Evolutionary conservation across 2,113 vertebrate species (phyloP), one percentile per base, ranked within the genome.

Genomic region (Meriones unguiculatus): DNA sequence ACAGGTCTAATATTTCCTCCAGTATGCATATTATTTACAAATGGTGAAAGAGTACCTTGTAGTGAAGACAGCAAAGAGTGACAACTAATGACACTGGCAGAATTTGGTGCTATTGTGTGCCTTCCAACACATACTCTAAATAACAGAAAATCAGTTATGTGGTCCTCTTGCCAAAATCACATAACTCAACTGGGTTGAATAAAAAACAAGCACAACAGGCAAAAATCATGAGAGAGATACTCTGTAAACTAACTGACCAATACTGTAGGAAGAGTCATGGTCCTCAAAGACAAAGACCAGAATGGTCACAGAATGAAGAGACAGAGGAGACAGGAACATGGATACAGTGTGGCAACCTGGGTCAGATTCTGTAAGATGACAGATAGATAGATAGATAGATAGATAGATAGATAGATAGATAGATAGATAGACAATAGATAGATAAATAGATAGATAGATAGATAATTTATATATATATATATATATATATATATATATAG

Each of bases 11-110:
- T 80, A 76, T 92, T 89, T 85, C 4, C 8, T 57, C 14, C 20
- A 80, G 91, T 20, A 41, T 85, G 78, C 67, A 38, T 94, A 46
- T 54, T 84, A 84, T 73, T 65, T 70, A 80, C 30, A 87, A 90
- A 41, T 59, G 1, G 10, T 8, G 38, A 86, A 90, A 77, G 18
- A 57, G 7, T 73, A 77, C 46, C 14, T 75, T 89, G 25, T 5
- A 89, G n/a, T 28, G 0, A 35, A 94, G 38, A 80, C 32, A 78
- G n/a, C 14, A 35, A 93, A 85, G 0, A 11, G 41, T 87, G 30
- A 84, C 35, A 46, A 35, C 18, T 9, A 32, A 41, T 38, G 3
- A 62, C 30, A 65, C n/a, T 76, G 41, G 13, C 5, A 70, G 64
- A 20, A 69, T 25, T 30, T 35, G 12, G 0, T 89, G 80, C 76